Base-by-base conservation (phyloP, 2,113 vertebrate species). In the Guaruba guarouba region DNA sequence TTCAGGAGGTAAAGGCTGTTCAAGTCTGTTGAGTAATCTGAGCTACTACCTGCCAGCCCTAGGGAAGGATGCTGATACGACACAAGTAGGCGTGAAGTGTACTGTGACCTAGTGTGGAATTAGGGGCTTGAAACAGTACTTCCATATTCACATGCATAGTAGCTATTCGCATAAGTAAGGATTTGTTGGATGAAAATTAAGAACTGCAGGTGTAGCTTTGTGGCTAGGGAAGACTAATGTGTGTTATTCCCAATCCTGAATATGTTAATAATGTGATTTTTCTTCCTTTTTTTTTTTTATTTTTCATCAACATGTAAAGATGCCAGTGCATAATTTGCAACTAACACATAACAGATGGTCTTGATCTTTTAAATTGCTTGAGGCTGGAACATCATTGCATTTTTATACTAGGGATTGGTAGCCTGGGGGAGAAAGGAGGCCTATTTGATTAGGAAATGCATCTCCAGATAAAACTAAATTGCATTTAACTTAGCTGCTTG, bases 351-450 rank as follows among this genome's bases (percentile, higher is more conserved):
- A 62, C 55, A 93, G 85, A 69, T 93, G 51, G 67, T 57, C 54
- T 24, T 81, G 74, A 69, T 83, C 59, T 92, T 75, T 88, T 71
- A 59, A 92, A 90, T 68, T 88, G 57, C 76, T 87, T 57, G 69
- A 89, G 70, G 82, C 54, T 92, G 67, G 69, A 87, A 71, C 25
- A 73, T 83, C 22, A 16, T 17, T 80, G 28, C 66, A 12, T 59
- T 94, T 86, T 67, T 78, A 43, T 66, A n/a, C n/a, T 39, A 75
- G 23, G 16, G 31, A 61, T 54, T 75, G 35, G 23, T 85, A 73
- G 54, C 59, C 55, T 29, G 64, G 31, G 64, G 31, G 51, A 88
- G 70, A 82, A 83, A 71, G 33, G 29, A 74, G 23, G 13, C 25
- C 35, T 43, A 35, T 77, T 93, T 71, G 25, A n/a, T 46, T 79